Evolutionary conservation across 1,140 invertebrate species (phyloP).

Genomic region (Aphaenogaster rudis): DNA sequence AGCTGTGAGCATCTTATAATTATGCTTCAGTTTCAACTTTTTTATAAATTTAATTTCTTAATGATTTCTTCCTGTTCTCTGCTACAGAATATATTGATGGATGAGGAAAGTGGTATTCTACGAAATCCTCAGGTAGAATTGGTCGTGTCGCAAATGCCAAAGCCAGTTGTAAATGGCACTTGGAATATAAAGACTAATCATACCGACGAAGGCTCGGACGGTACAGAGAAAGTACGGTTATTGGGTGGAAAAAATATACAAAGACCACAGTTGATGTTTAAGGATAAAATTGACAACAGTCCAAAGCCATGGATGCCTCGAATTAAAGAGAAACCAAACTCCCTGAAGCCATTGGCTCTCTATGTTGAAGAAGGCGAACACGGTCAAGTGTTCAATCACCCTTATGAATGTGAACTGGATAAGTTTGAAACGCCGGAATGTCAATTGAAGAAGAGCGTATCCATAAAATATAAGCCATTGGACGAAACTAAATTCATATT

Average conservation of each 20-base stretch:
- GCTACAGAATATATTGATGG: conserved; percentile 88
- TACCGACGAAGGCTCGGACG: background rate
- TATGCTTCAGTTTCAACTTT: background rate
- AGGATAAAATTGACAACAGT: conserved; percentile 95
- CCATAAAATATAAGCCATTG: conserved; percentile 87
- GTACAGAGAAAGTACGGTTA: conserved; percentile 87
- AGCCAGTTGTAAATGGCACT: conserved; percentile 84
- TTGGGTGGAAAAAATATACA: conserved; percentile 92
- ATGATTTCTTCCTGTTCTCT: conserved; percentile 30
- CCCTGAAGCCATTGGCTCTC: conserved; percentile 92
- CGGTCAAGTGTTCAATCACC: conserved; percentile 90
- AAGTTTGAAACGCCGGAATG: conserved; percentile 88
- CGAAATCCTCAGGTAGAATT: conserved; percentile 86
- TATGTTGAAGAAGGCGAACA: conserved; percentile 90
- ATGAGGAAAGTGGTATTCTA: conserved; percentile 91
- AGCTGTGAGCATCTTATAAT: conserved; percentile 88
- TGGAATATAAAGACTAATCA: conserved; percentile 86
- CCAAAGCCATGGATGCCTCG: conserved; percentile 92
- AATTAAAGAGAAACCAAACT: conserved; percentile 96
- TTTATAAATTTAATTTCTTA: background rate
- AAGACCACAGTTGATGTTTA: conserved; percentile 94
- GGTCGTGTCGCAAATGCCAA: conserved; percentile 77
- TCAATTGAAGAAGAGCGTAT: conserved; percentile 85
- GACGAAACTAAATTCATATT: conserved; percentile 90
- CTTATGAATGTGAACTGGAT: conserved; percentile 96